Conservation (phyloP, 2,113 vertebrate genomes). For the Chionomys nivalis region DNA sequence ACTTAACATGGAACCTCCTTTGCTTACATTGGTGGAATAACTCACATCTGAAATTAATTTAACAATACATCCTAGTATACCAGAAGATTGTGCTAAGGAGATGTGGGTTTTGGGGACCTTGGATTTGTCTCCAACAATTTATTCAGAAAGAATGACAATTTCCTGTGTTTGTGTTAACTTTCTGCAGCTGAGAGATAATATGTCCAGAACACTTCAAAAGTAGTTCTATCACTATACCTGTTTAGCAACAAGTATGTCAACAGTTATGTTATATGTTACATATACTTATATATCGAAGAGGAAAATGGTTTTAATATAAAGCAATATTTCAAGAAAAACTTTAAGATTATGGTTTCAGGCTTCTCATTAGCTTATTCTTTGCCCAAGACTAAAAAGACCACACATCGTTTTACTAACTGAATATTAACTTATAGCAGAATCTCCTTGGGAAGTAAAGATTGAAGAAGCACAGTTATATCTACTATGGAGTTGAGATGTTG, state of each 20-base stretch:
- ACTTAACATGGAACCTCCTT: background rate
- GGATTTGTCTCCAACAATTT: background rate
- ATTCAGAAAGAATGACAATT: rapidly evolving
- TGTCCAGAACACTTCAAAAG: background rate
- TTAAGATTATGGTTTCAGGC: background rate
- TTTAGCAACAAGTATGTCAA: background rate
- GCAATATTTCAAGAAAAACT: conserved; percentile 18
- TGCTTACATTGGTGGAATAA: background rate
- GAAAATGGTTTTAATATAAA: background rate
- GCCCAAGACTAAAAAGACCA: background rate
- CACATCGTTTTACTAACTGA: background rate
- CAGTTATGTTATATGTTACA: background rate
- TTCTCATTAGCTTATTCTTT: background rate
- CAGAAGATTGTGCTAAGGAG: background rate
- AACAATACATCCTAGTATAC: background rate
- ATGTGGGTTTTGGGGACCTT: background rate
- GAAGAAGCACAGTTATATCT: background rate
- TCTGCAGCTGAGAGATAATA: background rate
- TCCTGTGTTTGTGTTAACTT: background rate
- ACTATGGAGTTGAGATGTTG: background rate
- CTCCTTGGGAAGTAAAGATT: background rate
- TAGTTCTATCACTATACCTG: background rate
- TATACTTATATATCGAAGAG: background rate
- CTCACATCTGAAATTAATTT: background rate
- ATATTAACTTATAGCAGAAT: background rate